Base-by-base conservation (phyloP, 2,888 invertebrate genomes). In the Teinopalpus imperialis region DNA sequence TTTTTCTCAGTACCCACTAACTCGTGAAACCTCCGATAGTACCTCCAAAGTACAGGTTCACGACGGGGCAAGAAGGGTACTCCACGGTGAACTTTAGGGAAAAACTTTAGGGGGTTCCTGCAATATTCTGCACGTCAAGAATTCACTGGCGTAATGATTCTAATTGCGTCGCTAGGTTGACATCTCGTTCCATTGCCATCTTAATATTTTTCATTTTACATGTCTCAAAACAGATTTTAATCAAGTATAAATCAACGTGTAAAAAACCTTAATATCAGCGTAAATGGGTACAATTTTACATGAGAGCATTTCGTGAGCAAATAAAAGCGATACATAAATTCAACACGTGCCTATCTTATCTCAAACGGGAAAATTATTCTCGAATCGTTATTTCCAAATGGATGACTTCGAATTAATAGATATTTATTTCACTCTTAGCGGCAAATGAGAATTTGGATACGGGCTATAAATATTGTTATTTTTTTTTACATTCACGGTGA, bases 331-430 rank as follows among this genome's bases (percentile, higher is more conserved):
- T 21, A 13, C 29, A 13, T 23, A 6, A 16, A 24, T 6, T 24
- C 16, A 31, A 41, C 31, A 41, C 40, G 30, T 14, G 31, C 13
- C 13, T 2, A 7, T 23, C 31, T 9, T 20, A 31, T 21, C 31
- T 20, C 8, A n/a, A 23, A 41, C 13, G 31, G 23, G 30, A 31
- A 41, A 40, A 31, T 30, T 30, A 31, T 24, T 41, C 31, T 1
- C 16, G 20, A 31, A 41, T 41, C 40, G 23, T 41, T 31, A 31
- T 41, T 23, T 31, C 30, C 30, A 21, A 31, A 30, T 21, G 29
- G 16, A 40, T 40, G 40, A 40, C 40, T 40, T 23, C 9, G 30
- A 31, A 41, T 41, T 41, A 41, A 41, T 23, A 31, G 31, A 41
- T 41, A 31, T 41, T 31, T 23, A 41, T 41, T 41, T 23, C 23